Evolutionary conservation across 53 echinoderm and acorn worm species (phyloP).

Genomic region (Henricia sp.): DNA sequence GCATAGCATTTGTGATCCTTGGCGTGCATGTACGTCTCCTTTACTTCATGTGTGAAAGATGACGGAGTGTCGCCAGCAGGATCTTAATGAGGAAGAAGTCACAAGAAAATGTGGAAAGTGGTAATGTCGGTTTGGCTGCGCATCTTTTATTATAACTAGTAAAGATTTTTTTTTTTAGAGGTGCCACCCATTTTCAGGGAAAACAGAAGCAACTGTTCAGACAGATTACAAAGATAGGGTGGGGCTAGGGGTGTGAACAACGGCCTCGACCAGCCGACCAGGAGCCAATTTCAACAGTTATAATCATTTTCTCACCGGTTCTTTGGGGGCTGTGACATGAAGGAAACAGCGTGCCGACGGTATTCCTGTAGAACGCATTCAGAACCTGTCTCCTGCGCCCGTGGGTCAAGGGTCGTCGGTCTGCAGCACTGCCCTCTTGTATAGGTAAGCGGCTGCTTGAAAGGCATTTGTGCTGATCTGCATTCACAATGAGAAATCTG

Average conservation of each 20-base stretch:
- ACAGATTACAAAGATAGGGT: too few relatives aligned
- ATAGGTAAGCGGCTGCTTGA: constrained; percentile 72
- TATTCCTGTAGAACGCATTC: constrained; percentile 83
- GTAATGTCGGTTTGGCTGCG: too few relatives aligned
- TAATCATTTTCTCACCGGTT: constrained; percentile 60
- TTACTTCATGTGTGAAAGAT: constrained; percentile 66
- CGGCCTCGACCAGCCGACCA: too few relatives aligned
- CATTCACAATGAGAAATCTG: constrained; percentile 88
- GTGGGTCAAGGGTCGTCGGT: constrained; percentile 76
- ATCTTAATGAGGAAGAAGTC: constrained; percentile 53
- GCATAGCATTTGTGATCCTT: constrained; percentile 95
- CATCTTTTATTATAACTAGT: too few relatives aligned
- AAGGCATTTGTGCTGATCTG: constrained; percentile 92
- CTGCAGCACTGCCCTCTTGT: constrained; percentile 74
- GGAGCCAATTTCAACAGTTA: too few relatives aligned
- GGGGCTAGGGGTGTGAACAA: too few relatives aligned
- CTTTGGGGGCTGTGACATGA: constrained; percentile 84
- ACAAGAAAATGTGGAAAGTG: too few relatives aligned
- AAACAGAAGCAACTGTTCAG: too few relatives aligned
- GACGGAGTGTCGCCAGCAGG: constrained; percentile 61
- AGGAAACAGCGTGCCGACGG: constrained; percentile 86
- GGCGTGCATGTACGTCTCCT: constrained; percentile 89
- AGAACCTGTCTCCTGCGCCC: constrained; percentile 74
- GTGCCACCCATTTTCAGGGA: too few relatives aligned
- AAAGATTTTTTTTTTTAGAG: too few relatives aligned